A percentile compares a stretch with the other conserved stretches of the same genome.
Evolutionary conservation across 2,113 vertebrate genomes (phyloP).

Genomic region (Cnemophilus loriae): DNA sequence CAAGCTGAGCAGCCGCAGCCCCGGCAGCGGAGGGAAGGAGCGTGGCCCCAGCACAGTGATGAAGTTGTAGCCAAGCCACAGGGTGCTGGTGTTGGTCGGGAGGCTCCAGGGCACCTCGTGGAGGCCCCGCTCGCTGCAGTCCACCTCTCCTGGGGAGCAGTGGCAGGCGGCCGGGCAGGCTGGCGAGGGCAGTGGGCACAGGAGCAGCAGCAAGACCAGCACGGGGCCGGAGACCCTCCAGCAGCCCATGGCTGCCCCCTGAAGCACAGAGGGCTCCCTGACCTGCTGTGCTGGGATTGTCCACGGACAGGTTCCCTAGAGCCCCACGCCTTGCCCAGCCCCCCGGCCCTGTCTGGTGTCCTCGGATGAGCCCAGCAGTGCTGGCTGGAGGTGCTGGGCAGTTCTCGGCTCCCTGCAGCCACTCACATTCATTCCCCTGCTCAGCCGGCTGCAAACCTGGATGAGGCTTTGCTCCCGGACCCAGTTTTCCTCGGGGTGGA

Average conservation of each 20-base stretch:
- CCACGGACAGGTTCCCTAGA: fast-evolving
- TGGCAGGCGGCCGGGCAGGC: slow-evolving; percentile 59
- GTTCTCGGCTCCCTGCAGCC: background rate
- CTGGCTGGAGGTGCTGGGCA: background rate
- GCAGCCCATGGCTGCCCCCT: background rate
- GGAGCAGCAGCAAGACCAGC: background rate
- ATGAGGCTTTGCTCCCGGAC: background rate
- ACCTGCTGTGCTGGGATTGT: fast-evolving
- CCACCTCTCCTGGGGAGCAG: slow-evolving; percentile 27
- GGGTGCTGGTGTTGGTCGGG: background rate
- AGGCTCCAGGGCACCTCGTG: slow-evolving; percentile 50
- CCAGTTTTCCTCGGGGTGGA: slow-evolving; percentile 26
- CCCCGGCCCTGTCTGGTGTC: background rate
- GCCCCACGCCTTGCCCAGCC: background rate
- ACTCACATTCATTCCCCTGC: fast-evolving
- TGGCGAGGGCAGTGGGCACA: fast-evolving
- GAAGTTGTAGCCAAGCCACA: slow-evolving; percentile 67
- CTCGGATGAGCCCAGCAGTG: fast-evolving
- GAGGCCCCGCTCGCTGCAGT: slow-evolving; percentile 59
- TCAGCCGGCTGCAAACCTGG: background rate
- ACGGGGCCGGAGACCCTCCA: background rate
- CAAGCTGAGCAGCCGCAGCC: slow-evolving; percentile 61
- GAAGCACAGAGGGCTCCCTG: fast-evolving
- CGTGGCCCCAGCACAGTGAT: slow-evolving; percentile 9
- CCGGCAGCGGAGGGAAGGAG: slow-evolving; percentile 18